Conservation (phyloP, 2,888 invertebrate genomes). For the Leptinotarsa tumamoca region DNA sequence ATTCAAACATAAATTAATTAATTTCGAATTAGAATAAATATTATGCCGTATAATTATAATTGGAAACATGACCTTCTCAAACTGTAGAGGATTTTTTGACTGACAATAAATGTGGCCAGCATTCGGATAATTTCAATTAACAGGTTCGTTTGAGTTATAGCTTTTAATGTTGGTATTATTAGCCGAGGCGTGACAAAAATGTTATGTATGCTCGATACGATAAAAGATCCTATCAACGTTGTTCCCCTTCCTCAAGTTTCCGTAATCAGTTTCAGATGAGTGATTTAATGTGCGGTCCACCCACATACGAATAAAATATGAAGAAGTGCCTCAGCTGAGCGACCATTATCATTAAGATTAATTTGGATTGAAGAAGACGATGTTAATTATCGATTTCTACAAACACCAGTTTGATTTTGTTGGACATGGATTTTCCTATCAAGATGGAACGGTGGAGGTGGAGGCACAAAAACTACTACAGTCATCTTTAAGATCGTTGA, state of each 20-base stretch:
- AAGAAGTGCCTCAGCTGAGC: neutral
- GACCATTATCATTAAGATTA: neutral
- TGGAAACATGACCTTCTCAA: constrained; percentile 26
- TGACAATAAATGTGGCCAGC: constrained; percentile 11
- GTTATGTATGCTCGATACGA: constrained; percentile 7
- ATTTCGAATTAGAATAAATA: constrained; percentile 25
- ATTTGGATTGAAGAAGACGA: neutral
- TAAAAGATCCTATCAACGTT: constrained; percentile 12
- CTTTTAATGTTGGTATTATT: constrained; percentile 18
- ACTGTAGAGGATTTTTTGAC: constrained; percentile 19
- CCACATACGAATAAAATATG: neutral
- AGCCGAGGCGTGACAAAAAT: constrained; percentile 18
- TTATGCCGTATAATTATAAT: constrained; percentile 20
- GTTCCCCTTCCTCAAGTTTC: constrained; percentile 13
- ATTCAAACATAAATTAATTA: constrained; percentile 26
- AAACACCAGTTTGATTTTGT: no score
- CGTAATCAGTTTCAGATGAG: constrained; percentile 6
- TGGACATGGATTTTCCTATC: no score
- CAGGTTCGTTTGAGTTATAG: constrained; percentile 13
- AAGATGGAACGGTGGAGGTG: no score
- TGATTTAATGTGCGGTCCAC: constrained; percentile 19
- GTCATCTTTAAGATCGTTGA: no score
- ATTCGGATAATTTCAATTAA: constrained; percentile 18
- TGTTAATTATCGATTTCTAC: no score
- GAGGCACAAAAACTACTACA: no score